Base-by-base conservation (phyloP, 2,888 invertebrate species). In the Pseudococcus jackbeardsleyi region DNA sequence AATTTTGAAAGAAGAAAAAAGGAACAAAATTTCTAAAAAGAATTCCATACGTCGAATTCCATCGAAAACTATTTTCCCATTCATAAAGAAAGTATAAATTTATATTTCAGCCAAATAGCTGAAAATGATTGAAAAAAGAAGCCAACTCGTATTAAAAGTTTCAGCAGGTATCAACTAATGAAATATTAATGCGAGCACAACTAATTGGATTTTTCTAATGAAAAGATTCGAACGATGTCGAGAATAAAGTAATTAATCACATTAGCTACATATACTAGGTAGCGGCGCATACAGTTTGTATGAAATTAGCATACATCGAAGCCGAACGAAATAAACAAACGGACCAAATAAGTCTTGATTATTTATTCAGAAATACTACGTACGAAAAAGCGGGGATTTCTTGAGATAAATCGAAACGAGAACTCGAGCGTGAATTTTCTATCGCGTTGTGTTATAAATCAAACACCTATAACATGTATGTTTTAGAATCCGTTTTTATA, bases 271-370 rank as follows among this genome's bases (percentile, higher is more conserved):
- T 39, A 46, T 42, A 42, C 39, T 42, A 42, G 42, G 42, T 42
- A 42, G 42, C 42, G 7, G 39, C 11, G 46, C 12, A 50, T 54
- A 54, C 33, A 77, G 77, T 42, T 17, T 5, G 39, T n/a, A 82
- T 46, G 15, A 82, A 82, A 82, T 82, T 82, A 82, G 46, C 79
- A 46, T 82, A 82, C 46, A 82, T 82, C 79, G 46, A 22, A 82
- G 46, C 8, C 5, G 79, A 82, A 82, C 46, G 46, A 72, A 82
- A 46, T 46, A 82, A 82, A 82, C 79, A 82, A 82, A 46, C 79
- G 79, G 39, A 46, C 79, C 33, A 46, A 79, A 82, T 82, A 82
- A 82, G 79, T 82, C 46, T 82, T 82, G 79, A 82, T 82, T 82
- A 82, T 82, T 82, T 82, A 82, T 46, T 82, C 79, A 46, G 46